Evolutionary conservation across 2,797 vertebrate species (phyloP).

Genomic region (Gallinago solitaria): DNA sequence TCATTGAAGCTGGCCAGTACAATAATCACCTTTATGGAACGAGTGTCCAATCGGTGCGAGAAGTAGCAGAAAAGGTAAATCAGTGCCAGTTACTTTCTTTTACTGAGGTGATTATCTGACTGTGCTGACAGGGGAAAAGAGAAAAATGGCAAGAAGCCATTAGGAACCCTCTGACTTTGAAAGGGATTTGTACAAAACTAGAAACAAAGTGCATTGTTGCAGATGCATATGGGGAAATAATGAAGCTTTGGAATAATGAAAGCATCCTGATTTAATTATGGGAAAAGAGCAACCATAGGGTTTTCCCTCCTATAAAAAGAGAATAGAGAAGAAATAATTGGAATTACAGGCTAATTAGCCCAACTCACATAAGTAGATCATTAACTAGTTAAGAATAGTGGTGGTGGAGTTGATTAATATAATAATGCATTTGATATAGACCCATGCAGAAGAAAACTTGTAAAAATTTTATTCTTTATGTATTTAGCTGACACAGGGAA

Average conservation of each 20-base stretch:
- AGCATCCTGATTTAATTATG: background rate
- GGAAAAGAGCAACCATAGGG: background rate
- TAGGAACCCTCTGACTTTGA: background rate
- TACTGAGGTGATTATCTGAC: background rate
- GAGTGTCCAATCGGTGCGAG: constrained; percentile 95
- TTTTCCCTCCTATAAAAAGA: background rate
- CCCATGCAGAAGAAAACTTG: background rate
- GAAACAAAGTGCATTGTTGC: background rate
- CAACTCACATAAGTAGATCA: background rate
- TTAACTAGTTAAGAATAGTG: background rate
- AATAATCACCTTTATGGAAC: constrained; percentile 98
- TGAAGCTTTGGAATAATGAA: background rate
- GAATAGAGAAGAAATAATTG: background rate
- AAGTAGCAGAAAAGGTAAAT: constrained; percentile 94
- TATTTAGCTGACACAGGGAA: background rate
- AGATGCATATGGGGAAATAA: background rate
- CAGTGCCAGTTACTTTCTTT: background rate
- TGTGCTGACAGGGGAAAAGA: background rate
- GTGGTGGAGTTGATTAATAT: background rate
- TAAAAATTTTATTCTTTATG: background rate
- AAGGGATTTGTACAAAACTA: background rate
- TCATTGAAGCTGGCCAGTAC: constrained; percentile 98
- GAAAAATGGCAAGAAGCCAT: background rate
- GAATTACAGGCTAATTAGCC: background rate
- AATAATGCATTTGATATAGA: background rate